Percentiles rank a stretch among this genome's conserved stretches.
phyloP scores from a whole-genome alignment of 2,113 vertebrate species.

The Oreotrochilus melanogaster region DNA sequence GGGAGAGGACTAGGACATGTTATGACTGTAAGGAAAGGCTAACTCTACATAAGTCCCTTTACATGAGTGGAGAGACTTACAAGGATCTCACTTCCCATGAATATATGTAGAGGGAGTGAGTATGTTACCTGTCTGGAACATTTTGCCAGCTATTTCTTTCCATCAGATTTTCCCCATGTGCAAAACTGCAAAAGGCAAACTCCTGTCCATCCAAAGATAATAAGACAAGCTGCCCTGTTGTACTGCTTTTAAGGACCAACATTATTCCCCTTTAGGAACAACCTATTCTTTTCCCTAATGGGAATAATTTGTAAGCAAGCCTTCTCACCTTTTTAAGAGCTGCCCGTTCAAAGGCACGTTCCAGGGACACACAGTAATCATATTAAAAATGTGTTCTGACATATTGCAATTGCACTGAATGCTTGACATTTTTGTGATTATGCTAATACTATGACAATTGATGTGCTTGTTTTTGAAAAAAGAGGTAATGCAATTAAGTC shows the following conservation, averaged over 20 bases:
- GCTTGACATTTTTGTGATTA: slow-evolving; percentile 44
- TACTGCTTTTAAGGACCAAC: background rate
- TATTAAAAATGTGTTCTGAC: background rate
- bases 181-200: background rate
- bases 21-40: background rate
- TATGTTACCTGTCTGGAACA: background rate
- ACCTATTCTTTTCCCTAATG: background rate
- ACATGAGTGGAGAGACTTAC: background rate
- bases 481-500: slow-evolving; percentile 28
- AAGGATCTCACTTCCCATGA: background rate
- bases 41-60: no score
- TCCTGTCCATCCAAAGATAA: background rate
- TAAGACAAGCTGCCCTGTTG: background rate
- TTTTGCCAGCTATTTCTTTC: background rate
- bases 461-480: slow-evolving; percentile 21
- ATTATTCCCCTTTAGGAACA: background rate
- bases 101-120: background rate
- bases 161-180: background rate
- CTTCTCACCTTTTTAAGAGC: background rate
- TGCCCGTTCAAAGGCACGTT: background rate
- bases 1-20: background rate
- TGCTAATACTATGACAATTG: slow-evolving; percentile 38
- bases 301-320: background rate
- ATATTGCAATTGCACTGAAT: slow-evolving; percentile 2
- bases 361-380: background rate